phyloP scores from a whole-genome alignment of 2,888 invertebrate species.

The Eretmocerus hayati region DNA sequence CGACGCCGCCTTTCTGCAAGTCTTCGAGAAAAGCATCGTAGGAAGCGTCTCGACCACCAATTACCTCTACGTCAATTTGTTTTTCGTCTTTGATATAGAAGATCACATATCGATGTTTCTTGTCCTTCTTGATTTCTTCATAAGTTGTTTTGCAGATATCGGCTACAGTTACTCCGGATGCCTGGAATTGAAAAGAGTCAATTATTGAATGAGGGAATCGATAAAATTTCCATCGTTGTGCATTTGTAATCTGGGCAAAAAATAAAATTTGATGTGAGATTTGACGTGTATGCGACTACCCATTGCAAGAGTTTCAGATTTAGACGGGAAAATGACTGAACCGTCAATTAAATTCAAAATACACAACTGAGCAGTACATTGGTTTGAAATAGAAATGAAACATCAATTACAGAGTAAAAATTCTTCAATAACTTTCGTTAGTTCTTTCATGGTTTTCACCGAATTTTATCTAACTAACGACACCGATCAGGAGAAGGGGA shows the following conservation, averaged over 20 bases:
- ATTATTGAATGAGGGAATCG: too few relatives aligned
- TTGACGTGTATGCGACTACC: too few relatives aligned
- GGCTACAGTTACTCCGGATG: slow-evolving; percentile 94
- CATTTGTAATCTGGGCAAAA: too few relatives aligned
- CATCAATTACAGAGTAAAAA: not conserved
- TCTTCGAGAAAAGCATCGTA: slow-evolving; percentile 93
- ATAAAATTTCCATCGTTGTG: too few relatives aligned
- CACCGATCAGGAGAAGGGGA: too few relatives aligned
- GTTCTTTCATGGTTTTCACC: not conserved
- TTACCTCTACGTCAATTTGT: slow-evolving; percentile 90
- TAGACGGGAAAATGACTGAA: too few relatives aligned
- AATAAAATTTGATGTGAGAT: too few relatives aligned
- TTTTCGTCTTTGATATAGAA: slow-evolving; percentile 94
- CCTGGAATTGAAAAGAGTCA: too few relatives aligned
- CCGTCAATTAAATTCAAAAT: too few relatives aligned
- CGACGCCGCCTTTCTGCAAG: slow-evolving; percentile 82
- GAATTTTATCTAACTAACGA: too few relatives aligned
- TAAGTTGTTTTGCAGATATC: slow-evolving; percentile 92
- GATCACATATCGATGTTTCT: slow-evolving; percentile 94
- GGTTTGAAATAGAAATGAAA: slow-evolving; percentile 22
- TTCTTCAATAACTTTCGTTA: not conserved
- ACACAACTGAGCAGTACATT: too few relatives aligned
- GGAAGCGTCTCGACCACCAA: slow-evolving; percentile 81
- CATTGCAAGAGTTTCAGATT: too few relatives aligned
- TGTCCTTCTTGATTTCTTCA: slow-evolving; percentile 96